Conservation (phyloP, 2,888 invertebrate species). For the Metellina segmentata region DNA sequence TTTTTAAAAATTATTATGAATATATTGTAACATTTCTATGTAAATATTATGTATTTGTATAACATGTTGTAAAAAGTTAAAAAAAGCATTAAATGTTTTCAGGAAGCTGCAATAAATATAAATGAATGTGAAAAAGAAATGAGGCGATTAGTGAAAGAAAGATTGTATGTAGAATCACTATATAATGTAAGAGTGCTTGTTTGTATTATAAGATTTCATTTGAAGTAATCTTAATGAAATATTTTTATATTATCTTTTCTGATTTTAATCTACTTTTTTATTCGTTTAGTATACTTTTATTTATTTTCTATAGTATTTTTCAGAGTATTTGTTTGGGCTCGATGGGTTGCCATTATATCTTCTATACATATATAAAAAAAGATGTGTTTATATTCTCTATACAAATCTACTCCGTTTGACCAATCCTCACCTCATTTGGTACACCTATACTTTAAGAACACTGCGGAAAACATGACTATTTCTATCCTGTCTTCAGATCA, state of each 20-base stretch:
- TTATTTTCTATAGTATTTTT: neutral
- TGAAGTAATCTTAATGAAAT: neutral
- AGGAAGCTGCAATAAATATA: slow-evolving; percentile 74
- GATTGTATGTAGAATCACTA: slow-evolving; percentile 64
- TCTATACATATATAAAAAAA: too few relatives aligned
- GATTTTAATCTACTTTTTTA: neutral
- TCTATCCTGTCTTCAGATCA: too few relatives aligned
- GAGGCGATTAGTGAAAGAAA: slow-evolving; percentile 69
- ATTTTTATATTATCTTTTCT: neutral
- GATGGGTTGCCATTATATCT: too few relatives aligned
- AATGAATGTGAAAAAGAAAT: slow-evolving; percentile 76
- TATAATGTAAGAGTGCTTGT: slow-evolving; percentile 59
- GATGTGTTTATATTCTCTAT: too few relatives aligned
- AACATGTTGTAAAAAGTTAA: neutral
- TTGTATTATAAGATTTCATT: too few relatives aligned
- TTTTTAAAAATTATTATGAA: too few relatives aligned
- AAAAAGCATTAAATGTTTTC: neutral
- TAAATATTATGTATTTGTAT: neutral
- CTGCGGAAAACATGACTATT: too few relatives aligned
- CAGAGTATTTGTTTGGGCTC: neutral
- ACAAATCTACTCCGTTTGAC: too few relatives aligned
- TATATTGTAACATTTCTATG: too few relatives aligned
- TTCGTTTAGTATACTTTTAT: neutral
- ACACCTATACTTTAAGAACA: too few relatives aligned
- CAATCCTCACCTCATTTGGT: too few relatives aligned